A percentile compares a stretch with the other conserved stretches of the same genome.
These are phyloP conservation scores for Lasioglossum morio DNA, from an alignment of 2,888 invertebrate species.

Conservation along the genomic window DNA sequence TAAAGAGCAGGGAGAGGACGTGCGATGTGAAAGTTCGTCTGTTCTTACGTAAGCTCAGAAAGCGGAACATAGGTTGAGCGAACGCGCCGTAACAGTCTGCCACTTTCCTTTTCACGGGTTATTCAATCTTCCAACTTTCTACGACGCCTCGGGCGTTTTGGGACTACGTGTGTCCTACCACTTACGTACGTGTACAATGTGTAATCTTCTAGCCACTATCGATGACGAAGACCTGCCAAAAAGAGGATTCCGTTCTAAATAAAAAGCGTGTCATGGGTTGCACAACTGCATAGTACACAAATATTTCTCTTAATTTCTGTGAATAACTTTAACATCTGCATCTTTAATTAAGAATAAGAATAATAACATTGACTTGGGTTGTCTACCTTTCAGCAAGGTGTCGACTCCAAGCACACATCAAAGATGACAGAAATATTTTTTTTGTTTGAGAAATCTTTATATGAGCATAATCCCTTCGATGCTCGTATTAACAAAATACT, in stretches of 20 bases:
- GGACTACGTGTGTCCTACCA: neutral
- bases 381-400: too few relatives aligned
- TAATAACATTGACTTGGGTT: too few relatives aligned
- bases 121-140: constrained; percentile 80
- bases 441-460: too few relatives aligned
- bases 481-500: too few relatives aligned
- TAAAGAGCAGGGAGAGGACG: constrained; percentile 12
- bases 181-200: too few relatives aligned
- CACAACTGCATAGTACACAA: too few relatives aligned
- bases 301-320: neutral
- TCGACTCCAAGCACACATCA: too few relatives aligned
- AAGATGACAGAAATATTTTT: too few relatives aligned
- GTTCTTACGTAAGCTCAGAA: constrained; percentile 58
- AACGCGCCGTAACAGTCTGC: constrained; percentile 64
- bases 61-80: constrained; percentile 28
- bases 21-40: constrained; percentile 63
- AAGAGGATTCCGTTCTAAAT: neutral
- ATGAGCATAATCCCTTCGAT: too few relatives aligned
- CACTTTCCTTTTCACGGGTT: constrained; percentile 81
- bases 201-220: neutral
- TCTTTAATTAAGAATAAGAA: too few relatives aligned
- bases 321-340: too few relatives aligned
- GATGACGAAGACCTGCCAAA: neutral
- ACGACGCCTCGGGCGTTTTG: constrained; percentile 56
- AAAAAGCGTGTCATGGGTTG: neutral